These are phyloP conservation scores for Thalassaphorura encarpata DNA, from an alignment of 1,140 invertebrate species.

Conservation along the genomic window DNA sequence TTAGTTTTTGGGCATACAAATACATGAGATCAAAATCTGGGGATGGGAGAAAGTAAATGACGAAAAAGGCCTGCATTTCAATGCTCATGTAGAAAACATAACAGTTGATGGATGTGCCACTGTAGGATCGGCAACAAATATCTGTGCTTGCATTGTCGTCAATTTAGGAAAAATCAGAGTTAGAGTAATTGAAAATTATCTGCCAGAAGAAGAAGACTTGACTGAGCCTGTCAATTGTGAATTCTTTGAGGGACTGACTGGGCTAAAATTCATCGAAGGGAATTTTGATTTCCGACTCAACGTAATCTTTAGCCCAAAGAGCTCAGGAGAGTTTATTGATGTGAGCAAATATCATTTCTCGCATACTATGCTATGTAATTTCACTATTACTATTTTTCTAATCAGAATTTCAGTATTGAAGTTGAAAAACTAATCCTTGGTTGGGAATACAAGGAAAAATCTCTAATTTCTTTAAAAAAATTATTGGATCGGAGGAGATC, in stretches of 20 bases:
- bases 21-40: slow-evolving; percentile 25
- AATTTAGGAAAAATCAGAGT: slow-evolving; percentile 19
- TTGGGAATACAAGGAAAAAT: slow-evolving; percentile 29
- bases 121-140: slow-evolving; percentile 23
- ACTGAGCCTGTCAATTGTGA: slow-evolving; percentile 17
- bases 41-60: slow-evolving; percentile 24
- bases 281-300: slow-evolving; percentile 30
- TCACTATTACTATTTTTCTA: background rate
- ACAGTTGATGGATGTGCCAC: slow-evolving; percentile 29
- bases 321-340: slow-evolving; percentile 32
- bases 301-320: slow-evolving; percentile 28
- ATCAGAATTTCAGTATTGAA: slow-evolving; percentile 29
- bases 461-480: background rate
- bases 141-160: slow-evolving; percentile 29
- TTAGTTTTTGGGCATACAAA: slow-evolving; percentile 30
- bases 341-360: slow-evolving; percentile 6
- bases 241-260: slow-evolving; percentile 24
- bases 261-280: slow-evolving; percentile 21
- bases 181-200: slow-evolving; percentile 27
- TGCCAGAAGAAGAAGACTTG: slow-evolving; percentile 23
- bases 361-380: no score
- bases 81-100: slow-evolving; percentile 18
- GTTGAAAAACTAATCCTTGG: slow-evolving; percentile 22
- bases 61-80: slow-evolving; percentile 26
- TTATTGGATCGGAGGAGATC: background rate